Evolutionary conservation across 2,888 invertebrate genomes (phyloP), one percentile per base, ranked within the genome.

Genomic region (Tenthredo livida): DNA sequence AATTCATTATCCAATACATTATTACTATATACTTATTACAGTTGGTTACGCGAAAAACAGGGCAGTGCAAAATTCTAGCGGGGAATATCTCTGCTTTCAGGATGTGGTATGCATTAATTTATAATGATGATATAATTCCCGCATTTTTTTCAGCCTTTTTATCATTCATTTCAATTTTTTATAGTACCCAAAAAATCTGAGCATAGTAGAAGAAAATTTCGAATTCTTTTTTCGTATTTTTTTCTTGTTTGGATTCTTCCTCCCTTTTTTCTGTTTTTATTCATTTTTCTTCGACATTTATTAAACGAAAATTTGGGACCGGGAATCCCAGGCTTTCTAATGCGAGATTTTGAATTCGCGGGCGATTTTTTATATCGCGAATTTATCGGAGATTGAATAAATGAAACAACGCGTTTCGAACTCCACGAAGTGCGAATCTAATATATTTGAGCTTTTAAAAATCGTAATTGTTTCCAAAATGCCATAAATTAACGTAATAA

Each of bases 41-140:
- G 97, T 97, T 88, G 97, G 97, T 43, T 96, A 94, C 92, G 96
- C 97, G 5, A 96, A 97, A 93, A 97, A 97, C 93, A 93, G 92
- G 89, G 96, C 97, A 29, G 94, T 97, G 47, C 93, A 93, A 83
- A 94, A 95, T 84, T 96, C 96, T 87, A 93, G 89, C 67, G 97
- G 97, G 1, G 90, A 94, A 84, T 97, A 94, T 93, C 93, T 97
- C 29, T 97, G 97, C 91, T 97, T 97, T 93, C 96, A 97, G 93
- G 97, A 97, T 93, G 95, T 97, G 88, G 95, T 95, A 93, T 93
- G 94, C 92, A 84, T 0, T 17, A 25, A 17, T 33, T n/a, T n/a
- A n/a, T n/a, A n/a, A n/a, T n/a, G n/a, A n/a, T n/a, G n/a, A n/a
- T n/a, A n/a, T n/a, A n/a, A n/a, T 61, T 29, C 29, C 3, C 0